Percentiles rank a stretch among this genome's conserved stretches.
phyloP scores from a whole-genome alignment of 2,797 vertebrate genomes.

The Urosaurus nigricauda region DNA sequence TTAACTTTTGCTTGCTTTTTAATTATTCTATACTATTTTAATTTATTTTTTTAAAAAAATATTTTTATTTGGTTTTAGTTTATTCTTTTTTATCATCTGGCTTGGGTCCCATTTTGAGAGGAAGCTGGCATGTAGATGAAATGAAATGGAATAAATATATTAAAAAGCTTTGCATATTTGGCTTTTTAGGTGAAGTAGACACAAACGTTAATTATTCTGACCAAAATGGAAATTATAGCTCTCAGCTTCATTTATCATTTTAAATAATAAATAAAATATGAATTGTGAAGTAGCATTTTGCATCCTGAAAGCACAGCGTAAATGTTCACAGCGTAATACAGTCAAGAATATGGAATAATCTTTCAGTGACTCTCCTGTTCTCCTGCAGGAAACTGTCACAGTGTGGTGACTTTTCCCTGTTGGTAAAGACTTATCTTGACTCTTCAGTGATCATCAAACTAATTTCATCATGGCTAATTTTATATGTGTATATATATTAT shows the following conservation, averaged over 20 bases:
- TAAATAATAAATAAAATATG: slow-evolving; percentile 15
- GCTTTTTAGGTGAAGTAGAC: neutral
- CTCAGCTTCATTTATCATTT: slow-evolving; percentile 36
- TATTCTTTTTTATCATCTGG: too few species aligned
- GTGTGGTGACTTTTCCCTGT: neutral
- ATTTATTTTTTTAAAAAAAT: too few species aligned
- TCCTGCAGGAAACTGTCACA: neutral
- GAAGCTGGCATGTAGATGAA: too few species aligned
- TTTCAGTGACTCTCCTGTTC: neutral
- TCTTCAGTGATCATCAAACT: neutral
- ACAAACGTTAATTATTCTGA: fast-evolving
- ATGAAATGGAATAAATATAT: too few species aligned
- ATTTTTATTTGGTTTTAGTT: too few species aligned
- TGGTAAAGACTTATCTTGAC: neutral
- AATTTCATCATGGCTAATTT: too few species aligned
- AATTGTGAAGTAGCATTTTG: neutral
- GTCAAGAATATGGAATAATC: slow-evolving; percentile 17
- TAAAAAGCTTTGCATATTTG: neutral
- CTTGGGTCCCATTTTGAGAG: too few species aligned
- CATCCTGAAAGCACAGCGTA: slow-evolving; percentile 10
- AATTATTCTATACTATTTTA: too few species aligned
- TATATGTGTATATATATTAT: neutral
- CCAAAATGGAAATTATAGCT: slow-evolving; percentile 18
- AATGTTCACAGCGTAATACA: too few species aligned
- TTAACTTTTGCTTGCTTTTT: too few species aligned